Evolutionary conservation across 1,140 invertebrate species (phyloP).

Genomic region (Pararge aegeria): DNA sequence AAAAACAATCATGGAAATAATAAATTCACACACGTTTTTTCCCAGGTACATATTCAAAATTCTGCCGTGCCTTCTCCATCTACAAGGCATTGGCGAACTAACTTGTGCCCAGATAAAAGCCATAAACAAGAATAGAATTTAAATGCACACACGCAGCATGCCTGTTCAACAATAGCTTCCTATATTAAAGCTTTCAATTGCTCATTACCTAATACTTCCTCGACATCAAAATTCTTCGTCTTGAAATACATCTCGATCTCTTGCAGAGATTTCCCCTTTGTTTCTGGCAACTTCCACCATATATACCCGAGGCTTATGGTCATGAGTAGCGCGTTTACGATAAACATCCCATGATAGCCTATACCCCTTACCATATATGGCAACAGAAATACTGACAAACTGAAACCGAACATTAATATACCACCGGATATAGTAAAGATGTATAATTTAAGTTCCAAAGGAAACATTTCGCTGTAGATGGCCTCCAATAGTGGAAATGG

Average conservation of each 20-base stretch:
- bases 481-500: slow-evolving; percentile 32
- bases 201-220: slow-evolving; percentile 22
- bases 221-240: slow-evolving; percentile 27
- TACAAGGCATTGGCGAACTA: too few relatives aligned
- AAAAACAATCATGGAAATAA: too few relatives aligned
- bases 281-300: slow-evolving; percentile 32
- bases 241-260: slow-evolving; percentile 41
- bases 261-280: slow-evolving; percentile 33
- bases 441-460: slow-evolving; percentile 31
- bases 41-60: too few relatives aligned
- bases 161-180: too few relatives aligned
- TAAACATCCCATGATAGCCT: slow-evolving; percentile 30
- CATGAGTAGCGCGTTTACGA: slow-evolving; percentile 21
- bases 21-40: too few relatives aligned
- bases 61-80: too few relatives aligned
- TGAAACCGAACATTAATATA: slow-evolving; percentile 8
- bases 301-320: slow-evolving; percentile 21
- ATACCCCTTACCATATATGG: slow-evolving; percentile 21
- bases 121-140: too few relatives aligned
- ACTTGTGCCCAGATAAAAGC: too few relatives aligned
- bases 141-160: too few relatives aligned
- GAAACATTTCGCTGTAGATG: slow-evolving; percentile 30
- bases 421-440: slow-evolving; percentile 25
- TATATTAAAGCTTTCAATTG: slow-evolving; percentile 20
- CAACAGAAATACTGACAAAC: slow-evolving; percentile 25